Conservation (phyloP, 2,888 invertebrate genomes). For the Dynastes maya region DNA sequence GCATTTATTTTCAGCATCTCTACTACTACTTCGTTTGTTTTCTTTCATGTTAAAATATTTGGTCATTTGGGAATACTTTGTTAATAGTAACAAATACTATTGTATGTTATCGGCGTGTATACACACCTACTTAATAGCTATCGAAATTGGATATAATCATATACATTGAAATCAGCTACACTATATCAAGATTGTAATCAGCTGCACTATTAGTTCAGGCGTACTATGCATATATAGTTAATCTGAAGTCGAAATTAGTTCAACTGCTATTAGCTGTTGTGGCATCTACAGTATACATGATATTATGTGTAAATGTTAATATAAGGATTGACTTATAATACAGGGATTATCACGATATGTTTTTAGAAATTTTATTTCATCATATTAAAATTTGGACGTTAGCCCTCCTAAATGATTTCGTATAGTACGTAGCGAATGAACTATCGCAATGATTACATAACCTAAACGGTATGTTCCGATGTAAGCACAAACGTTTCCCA, state of each 20-base stretch:
- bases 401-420: too few relatives aligned
- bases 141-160: slow-evolving; percentile 31
- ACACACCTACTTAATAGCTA: slow-evolving; percentile 25
- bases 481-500: too few relatives aligned
- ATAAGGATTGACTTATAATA: too few relatives aligned
- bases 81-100: background rate
- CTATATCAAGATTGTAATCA: slow-evolving; percentile 54
- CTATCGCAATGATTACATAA: too few relatives aligned
- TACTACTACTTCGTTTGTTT: too few relatives aligned
- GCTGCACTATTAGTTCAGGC: slow-evolving; percentile 67
- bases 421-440: too few relatives aligned
- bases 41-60: too few relatives aligned
- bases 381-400: too few relatives aligned
- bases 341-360: too few relatives aligned
- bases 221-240: slow-evolving; percentile 53
- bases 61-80: background rate
- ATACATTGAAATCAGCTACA: slow-evolving; percentile 36
- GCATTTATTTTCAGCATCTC: too few relatives aligned
- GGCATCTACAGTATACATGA: background rate
- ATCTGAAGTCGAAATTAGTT: slow-evolving; percentile 66
- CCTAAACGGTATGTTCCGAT: too few relatives aligned
- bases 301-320: background rate
- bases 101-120: background rate
- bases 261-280: slow-evolving; percentile 68
- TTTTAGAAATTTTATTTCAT: too few relatives aligned